Percentiles rank a stretch among this genome's conserved stretches.
Evolutionary conservation across 1,140 invertebrate genomes (phyloP).

Genomic region (Rhizoglyphus robini): DNA sequence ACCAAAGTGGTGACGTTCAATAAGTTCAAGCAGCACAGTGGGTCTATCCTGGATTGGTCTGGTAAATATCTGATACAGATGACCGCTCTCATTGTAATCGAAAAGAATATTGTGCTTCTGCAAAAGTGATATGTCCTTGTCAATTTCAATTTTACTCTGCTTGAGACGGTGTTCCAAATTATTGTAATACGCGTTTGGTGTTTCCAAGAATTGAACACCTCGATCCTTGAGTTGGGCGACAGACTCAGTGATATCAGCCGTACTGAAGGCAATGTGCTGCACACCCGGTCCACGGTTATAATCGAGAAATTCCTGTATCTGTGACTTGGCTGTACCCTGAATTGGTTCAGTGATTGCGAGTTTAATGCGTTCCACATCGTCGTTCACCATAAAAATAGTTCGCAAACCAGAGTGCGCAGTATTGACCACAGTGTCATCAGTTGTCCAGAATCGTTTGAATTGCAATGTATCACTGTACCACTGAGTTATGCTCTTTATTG

Average conservation of each 20-base stretch:
- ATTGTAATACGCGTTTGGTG: conserved; percentile 55
- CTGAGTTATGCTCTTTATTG: conserved; percentile 71
- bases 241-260: conserved; percentile 65
- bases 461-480: conserved; percentile 83
- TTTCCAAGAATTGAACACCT: conserved; percentile 21
- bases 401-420: conserved; percentile 88
- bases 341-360: conserved; percentile 98
- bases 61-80: conserved; percentile 94
- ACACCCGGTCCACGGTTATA: conserved; percentile 97
- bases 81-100: conserved; percentile 94
- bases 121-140: conserved; percentile 63
- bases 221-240: conserved; percentile 5
- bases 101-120: conserved; percentile 83
- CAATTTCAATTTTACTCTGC: conserved; percentile 61
- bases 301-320: conserved; percentile 96
- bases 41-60: conserved; percentile 96
- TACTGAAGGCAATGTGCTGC: conserved; percentile 94
- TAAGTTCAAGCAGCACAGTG: conserved; percentile 91
- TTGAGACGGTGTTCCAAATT: conserved; percentile 62
- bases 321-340: conserved; percentile 78
- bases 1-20: conserved; percentile 87
- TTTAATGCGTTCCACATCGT: conserved; percentile 90
- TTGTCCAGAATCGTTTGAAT: conserved; percentile 98
- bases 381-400: conserved; percentile 88
- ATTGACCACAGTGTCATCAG: conserved; percentile 88